Base-by-base conservation (phyloP, 2,888 invertebrate species). In the Orgyia antiqua region DNA sequence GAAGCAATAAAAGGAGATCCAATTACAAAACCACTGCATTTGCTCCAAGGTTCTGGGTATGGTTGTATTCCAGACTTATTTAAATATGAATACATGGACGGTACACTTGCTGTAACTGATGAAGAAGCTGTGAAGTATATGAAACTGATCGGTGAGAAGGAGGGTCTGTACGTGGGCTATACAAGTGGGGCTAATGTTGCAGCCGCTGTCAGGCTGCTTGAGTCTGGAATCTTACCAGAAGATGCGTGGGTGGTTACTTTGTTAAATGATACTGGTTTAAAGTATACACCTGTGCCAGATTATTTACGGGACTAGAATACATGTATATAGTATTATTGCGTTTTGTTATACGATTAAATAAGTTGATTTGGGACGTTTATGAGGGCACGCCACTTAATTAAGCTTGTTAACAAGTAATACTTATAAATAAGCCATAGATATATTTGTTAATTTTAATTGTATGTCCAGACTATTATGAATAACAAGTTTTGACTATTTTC, bases 181-280 rank as follows among this genome's bases (percentile, higher is more conserved):
- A 86, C 86, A 4, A 82, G 82, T 31, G 86, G 71, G 0, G 84
- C 83, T 2, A 84, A 86, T 31, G 72, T 83, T 3, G 83, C 83
- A 3, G 84, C 80, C 0, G 83, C 84, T 0, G 76, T 79, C 2
- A 71, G 77, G 31, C 58, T 86, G 18, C 41, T 86, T 36, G 47
- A 74, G 28, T 82, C 83, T 1, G 84, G 86, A 0, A 45, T 51
- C 29, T 37, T 86, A 10, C 73, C 80, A 0, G 42, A 67, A 17
- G 72, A 80, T 37, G 65, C 84, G 1, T 84, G 84, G 76, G 73
- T 84, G 1, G 80, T 83, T 4, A 84, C 84, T 4, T 26, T 67
- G 2, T 70, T 86, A 1, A 74, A 72, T 29, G 84, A 86, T 36
- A 64, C 68, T 0, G 84, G 84, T 1, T 55, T 86, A n/a, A 86